Evolutionary conservation across 2,797 vertebrate species (phyloP).

Genomic region (Ctenopoma multispine): DNA sequence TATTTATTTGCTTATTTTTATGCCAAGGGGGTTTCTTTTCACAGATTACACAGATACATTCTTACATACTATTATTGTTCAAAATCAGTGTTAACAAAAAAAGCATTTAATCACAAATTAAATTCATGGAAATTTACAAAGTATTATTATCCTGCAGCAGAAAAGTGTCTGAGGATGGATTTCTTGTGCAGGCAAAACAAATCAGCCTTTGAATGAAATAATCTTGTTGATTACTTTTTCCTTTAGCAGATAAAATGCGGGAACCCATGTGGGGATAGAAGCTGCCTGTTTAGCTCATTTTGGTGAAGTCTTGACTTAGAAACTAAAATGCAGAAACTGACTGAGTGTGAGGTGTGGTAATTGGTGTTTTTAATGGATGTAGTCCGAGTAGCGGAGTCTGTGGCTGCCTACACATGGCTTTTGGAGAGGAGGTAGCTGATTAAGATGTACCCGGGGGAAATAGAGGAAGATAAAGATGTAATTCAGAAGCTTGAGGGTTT

Average conservation of each 20-base stretch:
- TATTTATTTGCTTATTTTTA: no score
- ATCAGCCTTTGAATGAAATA: not conserved
- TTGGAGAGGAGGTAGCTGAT: conserved; percentile 30
- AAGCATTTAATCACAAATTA: no score
- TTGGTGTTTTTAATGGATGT: conserved; percentile 56
- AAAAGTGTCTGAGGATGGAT: not conserved
- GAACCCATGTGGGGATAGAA: not conserved
- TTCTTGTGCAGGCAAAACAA: not conserved
- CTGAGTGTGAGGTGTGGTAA: conserved; percentile 46
- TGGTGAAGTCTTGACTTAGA: not conserved
- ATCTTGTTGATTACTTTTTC: conserved; percentile 6
- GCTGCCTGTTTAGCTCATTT: conserved; percentile 3
- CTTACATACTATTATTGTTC: no score
- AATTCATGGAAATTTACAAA: not conserved
- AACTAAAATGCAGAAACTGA: conserved; percentile 20
- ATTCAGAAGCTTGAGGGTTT: conserved; percentile 58
- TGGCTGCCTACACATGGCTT: conserved; percentile 33
- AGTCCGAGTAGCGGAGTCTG: conserved; percentile 37
- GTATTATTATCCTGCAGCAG: not conserved
- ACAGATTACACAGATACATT: no score
- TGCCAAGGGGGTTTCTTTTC: no score
- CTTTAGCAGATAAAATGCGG: not conserved
- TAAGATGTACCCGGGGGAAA: conserved; percentile 58
- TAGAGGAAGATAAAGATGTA: conserved; percentile 65
- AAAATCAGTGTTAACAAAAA: no score